Evolutionary conservation across 2,797 vertebrate genomes (phyloP).

Genomic region (Siniperca undulata): DNA sequence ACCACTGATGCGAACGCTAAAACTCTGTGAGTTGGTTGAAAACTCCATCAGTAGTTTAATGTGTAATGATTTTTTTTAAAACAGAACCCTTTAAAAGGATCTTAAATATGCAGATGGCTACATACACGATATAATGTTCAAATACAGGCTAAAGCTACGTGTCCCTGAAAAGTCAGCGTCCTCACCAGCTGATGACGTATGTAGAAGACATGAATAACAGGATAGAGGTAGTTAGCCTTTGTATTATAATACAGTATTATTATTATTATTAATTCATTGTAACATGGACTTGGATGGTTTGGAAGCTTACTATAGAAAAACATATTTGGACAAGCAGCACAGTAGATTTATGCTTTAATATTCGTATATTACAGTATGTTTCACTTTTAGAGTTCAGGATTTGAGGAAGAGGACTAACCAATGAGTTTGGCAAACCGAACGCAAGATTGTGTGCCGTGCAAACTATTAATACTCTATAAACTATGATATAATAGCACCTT

Average conservation of each 20-base stretch:
- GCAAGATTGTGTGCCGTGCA: no score
- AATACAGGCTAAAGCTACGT: background rate
- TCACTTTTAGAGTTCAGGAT: background rate
- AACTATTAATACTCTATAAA: no score
- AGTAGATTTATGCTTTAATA: background rate
- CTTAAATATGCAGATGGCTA: background rate
- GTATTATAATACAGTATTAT: background rate
- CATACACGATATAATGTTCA: background rate
- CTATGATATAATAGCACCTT: no score
- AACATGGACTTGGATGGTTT: background rate
- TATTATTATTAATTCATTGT: background rate
- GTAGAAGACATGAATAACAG: background rate
- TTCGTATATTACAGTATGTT: no score
- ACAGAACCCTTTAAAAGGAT: background rate
- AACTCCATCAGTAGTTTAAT: background rate
- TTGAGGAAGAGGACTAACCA: background rate
- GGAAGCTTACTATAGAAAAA: background rate
- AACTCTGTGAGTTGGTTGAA: background rate
- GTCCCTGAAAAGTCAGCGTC: background rate
- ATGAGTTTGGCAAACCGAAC: background rate
- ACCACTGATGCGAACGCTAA: background rate
- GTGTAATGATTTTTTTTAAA: background rate
- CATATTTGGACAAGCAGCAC: background rate
- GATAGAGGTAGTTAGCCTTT: background rate
- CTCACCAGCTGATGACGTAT: background rate